phyloP scores from a whole-genome alignment of 1,140 invertebrate species.

The Liolophura sinensis region DNA sequence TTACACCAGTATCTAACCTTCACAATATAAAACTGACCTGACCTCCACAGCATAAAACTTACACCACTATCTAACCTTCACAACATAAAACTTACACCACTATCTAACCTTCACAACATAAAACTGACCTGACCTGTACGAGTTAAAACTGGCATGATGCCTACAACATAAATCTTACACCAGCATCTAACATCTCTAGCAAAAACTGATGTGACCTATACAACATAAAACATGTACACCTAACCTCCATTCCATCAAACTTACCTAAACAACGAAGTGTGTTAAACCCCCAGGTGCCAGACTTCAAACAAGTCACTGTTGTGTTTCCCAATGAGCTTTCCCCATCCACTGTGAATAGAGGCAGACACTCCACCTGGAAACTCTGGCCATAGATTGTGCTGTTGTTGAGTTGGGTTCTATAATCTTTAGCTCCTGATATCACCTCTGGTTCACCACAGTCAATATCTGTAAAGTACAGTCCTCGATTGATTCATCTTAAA shows the following conservation, averaged over 20 bases:
- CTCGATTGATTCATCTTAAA: too few species aligned
- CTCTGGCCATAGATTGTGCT: constrained; percentile 18
- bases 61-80: constrained; percentile 1
- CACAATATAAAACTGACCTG: too few species aligned
- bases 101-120: neutral
- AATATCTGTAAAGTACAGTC: constrained; percentile 21
- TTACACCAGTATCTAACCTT: too few species aligned
- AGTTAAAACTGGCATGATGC: neutral
- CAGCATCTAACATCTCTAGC: too few species aligned
- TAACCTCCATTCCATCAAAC: neutral
- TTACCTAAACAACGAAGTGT: constrained; percentile 22
- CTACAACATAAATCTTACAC: neutral
- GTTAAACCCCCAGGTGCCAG: constrained; percentile 28
- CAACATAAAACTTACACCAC: neutral
- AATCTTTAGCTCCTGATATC: constrained; percentile 15
- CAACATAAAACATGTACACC: neutral
- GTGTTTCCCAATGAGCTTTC: constrained; percentile 8
- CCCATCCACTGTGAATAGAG: constrained; percentile 10
- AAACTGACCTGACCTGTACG: neutral
- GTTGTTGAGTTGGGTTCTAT: too few species aligned
- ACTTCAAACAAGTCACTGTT: constrained; percentile 23
- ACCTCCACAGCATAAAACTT: too few species aligned
- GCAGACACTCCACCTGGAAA: constrained; percentile 18
- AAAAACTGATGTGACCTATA: neutral
- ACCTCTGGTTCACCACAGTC: constrained; percentile 24